Evolutionary conservation across 2,113 vertebrate species (phyloP).

Genomic region (Rhizomys pruinosus): DNA sequence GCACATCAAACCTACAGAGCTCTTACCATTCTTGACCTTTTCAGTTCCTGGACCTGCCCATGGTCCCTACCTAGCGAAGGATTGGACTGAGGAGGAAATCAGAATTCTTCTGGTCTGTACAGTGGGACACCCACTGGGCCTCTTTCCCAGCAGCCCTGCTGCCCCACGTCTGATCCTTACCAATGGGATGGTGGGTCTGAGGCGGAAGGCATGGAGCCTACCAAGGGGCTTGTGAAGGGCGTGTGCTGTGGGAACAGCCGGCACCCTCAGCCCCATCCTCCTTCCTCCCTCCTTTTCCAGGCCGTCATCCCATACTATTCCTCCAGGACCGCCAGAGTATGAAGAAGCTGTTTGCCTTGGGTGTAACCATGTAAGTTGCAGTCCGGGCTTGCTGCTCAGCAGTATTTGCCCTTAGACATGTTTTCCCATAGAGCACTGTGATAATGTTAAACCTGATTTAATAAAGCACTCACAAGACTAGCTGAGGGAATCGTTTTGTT

Average conservation of each 20-base stretch:
- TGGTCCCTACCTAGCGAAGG: conserved; percentile 94
- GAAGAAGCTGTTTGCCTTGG: conserved; percentile 97
- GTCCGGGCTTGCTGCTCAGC: not conserved
- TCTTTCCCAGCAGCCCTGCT: conserved; percentile 93
- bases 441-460: not conserved
- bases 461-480: not conserved
- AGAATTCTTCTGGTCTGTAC: conserved; percentile 97
- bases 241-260: not conserved
- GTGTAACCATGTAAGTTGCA: conserved; percentile 93
- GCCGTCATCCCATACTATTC: conserved; percentile 99
- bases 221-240: not conserved
- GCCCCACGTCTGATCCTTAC: conserved; percentile 95
- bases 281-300: conserved; percentile 81
- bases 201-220: not conserved
- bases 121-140: conserved; percentile 96
- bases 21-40: not conserved
- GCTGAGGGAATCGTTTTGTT: not conserved
- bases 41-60: conserved; percentile 94
- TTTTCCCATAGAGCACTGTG: accelerated
- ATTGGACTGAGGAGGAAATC: conserved; percentile 97
- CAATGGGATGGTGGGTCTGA: conserved; percentile 94
- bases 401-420: not conserved
- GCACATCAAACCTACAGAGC: not conserved
- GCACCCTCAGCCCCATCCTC: too few relatives aligned
- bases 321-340: conserved; percentile 92